Percentiles rank a stretch among this genome's conserved stretches.
phyloP scores from a whole-genome alignment of 2,888 invertebrate species.

The Artemia sinica region DNA sequence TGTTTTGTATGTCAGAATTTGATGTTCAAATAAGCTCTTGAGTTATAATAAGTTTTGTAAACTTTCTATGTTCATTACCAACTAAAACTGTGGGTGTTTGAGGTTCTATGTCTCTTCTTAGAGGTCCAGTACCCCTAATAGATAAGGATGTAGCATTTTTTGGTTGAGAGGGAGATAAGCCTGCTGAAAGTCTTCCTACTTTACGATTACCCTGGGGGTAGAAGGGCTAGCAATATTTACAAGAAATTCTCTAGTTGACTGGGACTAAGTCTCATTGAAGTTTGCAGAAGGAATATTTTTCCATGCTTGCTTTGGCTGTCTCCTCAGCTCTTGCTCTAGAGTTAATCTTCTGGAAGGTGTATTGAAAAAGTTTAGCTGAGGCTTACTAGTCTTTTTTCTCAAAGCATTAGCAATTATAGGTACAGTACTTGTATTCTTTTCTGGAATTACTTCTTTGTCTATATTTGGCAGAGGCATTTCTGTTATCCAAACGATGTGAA shows the following conservation, averaged over 20 bases:
- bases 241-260: not conserved
- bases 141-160: not conserved
- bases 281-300: conserved; percentile 9
- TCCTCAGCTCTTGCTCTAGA: not conserved
- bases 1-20: not conserved
- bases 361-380: not conserved
- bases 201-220: not conserved
- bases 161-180: not conserved
- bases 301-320: not conserved
- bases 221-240: not conserved
- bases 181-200: conserved; percentile 5
- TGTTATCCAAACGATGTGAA: not conserved
- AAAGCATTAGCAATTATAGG: conserved; percentile 2
- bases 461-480: not conserved
- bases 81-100: conserved; percentile 1
- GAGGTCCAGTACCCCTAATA: conserved; percentile 9
- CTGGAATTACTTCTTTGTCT: not conserved
- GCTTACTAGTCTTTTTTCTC: not conserved
- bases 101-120: not conserved
- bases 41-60: conserved; percentile 4
- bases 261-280: conserved; percentile 5
- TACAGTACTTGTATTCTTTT: not conserved
- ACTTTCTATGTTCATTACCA: not conserved
- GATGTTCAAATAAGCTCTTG: conserved; percentile 5
- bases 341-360: conserved; percentile 6